These are phyloP conservation scores for Cercocebus atys DNA, from an alignment of 2,113 vertebrate genomes.

Conservation along the genomic window DNA sequence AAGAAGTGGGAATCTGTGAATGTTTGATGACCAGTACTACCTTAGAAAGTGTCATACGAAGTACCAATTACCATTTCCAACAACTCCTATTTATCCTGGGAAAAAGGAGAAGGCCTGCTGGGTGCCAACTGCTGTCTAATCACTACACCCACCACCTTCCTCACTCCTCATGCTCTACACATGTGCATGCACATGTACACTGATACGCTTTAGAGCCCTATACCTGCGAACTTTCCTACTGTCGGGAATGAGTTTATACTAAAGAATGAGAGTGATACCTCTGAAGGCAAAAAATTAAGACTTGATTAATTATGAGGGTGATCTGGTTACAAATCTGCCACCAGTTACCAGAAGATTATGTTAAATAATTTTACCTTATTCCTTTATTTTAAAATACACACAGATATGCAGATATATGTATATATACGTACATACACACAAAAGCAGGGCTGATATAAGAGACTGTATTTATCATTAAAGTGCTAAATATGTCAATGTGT, in stretches of 20 bases:
- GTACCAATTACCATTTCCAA: background rate
- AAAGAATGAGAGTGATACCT: background rate
- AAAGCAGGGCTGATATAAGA: background rate
- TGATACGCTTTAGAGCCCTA: background rate
- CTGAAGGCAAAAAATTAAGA: background rate
- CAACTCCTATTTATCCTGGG: background rate
- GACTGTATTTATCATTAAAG: background rate
- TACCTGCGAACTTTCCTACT: background rate
- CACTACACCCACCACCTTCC: background rate
- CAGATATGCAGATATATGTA: background rate
- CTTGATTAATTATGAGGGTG: background rate
- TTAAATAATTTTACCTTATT: slow-evolving; percentile 1
- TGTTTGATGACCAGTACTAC: background rate
- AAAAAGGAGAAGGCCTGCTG: background rate
- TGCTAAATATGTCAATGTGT: background rate
- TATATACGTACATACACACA: background rate
- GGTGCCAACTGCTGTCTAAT: background rate
- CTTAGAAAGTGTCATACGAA: background rate
- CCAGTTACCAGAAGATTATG: background rate
- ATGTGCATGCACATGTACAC: background rate
- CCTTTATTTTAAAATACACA: background rate
- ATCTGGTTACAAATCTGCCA: background rate
- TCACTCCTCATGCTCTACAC: background rate
- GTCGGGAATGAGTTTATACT: background rate
- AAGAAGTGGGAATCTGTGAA: background rate